These are phyloP conservation scores for Calameuta filiformis DNA, from an alignment of 2,888 invertebrate genomes.

Conservation along the genomic window DNA sequence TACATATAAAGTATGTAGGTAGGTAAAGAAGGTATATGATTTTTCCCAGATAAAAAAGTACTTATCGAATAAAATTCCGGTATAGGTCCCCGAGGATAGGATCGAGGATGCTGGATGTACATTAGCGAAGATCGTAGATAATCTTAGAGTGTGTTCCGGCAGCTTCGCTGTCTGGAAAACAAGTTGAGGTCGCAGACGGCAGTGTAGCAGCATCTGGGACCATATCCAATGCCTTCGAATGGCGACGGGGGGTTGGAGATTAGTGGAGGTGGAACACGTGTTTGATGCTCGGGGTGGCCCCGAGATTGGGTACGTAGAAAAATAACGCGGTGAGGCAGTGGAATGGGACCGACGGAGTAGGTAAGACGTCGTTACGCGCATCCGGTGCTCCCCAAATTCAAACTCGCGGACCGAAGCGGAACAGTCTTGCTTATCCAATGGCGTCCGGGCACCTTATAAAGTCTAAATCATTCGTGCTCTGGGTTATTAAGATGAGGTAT, in stretches of 20 bases:
- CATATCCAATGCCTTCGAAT: conserved; percentile 46
- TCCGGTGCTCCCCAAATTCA: conserved; percentile 51
- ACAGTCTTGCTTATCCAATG: conserved; percentile 28
- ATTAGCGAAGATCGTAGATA: conserved; percentile 7
- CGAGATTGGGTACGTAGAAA: conserved; percentile 48
- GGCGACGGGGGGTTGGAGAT: conserved; percentile 47
- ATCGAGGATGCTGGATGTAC: background rate
- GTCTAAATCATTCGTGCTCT: conserved; percentile 45
- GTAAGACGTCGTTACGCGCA: conserved; percentile 65
- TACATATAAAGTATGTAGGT: background rate
- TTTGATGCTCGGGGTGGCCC: conserved; percentile 52
- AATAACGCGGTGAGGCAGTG: conserved; percentile 46
- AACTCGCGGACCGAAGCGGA: conserved; percentile 28
- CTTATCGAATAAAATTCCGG: background rate
- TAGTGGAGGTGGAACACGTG: conserved; percentile 64
- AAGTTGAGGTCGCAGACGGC: conserved; percentile 50
- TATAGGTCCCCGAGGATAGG: background rate
- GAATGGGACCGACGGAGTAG: conserved; percentile 53
- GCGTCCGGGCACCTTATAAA: conserved; percentile 40
- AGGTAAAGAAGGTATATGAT: background rate
- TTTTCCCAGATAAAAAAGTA: background rate
- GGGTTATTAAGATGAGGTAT: conserved; percentile 57
- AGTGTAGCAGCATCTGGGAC: conserved; percentile 60
- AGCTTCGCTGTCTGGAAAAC: conserved; percentile 36
- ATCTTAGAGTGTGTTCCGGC: conserved; percentile 11